Evolutionary conservation across 2,888 invertebrate species (phyloP).

Genomic region (Clanis bilineata): DNA sequence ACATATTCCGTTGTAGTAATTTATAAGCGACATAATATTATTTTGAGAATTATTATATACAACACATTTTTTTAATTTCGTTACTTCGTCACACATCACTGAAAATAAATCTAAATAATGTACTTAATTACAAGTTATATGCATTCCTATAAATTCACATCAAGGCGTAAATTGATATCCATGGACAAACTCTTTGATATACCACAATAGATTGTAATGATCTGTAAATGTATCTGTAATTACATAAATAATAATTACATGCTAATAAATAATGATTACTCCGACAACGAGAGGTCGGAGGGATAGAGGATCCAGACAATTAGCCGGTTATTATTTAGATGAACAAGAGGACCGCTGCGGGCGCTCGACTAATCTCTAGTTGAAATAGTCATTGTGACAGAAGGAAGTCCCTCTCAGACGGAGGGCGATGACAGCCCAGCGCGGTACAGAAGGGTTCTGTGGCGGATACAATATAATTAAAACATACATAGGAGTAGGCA

Average conservation of each 20-base stretch:
- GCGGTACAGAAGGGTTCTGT: background rate
- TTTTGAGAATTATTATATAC: too few species aligned
- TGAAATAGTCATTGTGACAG: constrained; percentile 10
- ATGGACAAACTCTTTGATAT: background rate
- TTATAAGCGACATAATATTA: too few species aligned
- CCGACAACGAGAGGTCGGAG: background rate
- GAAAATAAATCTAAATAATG: background rate
- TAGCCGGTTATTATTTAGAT: constrained; percentile 18
- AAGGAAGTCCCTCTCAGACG: background rate
- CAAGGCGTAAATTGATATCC: background rate
- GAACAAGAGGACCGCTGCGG: constrained; percentile 3
- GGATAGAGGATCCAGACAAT: constrained; percentile 2
- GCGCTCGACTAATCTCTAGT: constrained; percentile 12
- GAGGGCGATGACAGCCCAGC: background rate
- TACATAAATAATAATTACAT: background rate
- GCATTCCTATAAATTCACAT: background rate
- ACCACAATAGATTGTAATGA: constrained; percentile 6
- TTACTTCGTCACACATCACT: too few species aligned
- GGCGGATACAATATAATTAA: background rate
- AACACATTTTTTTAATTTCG: too few species aligned
- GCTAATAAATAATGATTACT: constrained; percentile 9
- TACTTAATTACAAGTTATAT: background rate
- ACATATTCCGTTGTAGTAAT: too few species aligned
- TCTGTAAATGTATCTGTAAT: background rate
- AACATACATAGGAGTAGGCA: background rate